phyloP scores from a whole-genome alignment of 2,113 vertebrate species.

The Mesoclemmys tuberculata region DNA sequence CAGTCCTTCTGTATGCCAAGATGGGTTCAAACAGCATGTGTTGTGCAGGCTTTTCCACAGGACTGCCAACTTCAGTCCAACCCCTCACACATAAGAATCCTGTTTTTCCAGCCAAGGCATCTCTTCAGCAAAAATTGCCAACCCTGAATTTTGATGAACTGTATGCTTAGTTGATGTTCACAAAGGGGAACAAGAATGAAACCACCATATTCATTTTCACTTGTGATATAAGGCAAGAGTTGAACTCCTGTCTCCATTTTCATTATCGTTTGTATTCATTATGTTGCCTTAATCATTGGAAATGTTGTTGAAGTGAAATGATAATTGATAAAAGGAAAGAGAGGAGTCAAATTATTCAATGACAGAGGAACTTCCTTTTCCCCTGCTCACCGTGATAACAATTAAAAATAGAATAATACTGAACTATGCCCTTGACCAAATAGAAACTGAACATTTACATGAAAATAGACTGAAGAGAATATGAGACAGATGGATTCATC shows the following conservation, averaged over 20 bases:
- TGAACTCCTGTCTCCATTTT: neutral
- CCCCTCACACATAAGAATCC: neutral
- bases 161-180: neutral
- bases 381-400: neutral
- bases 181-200: neutral
- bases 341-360: neutral
- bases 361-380: neutral
- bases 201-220: neutral
- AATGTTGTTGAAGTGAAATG: neutral
- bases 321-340: neutral
- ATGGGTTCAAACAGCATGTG: accelerated
- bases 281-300: neutral
- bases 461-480: neutral
- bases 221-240: neutral
- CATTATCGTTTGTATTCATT: neutral
- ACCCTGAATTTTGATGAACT: neutral
- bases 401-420: slow-evolving; percentile 13
- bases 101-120: neutral
- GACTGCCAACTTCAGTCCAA: neutral
- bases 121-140: neutral
- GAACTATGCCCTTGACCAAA: neutral
- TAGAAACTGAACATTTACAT: neutral
- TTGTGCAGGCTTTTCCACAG: neutral
- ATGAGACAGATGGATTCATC: neutral
- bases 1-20: accelerated